Conservation (phyloP, 1,140 invertebrate genomes). For the Brachionus asplanchnoidis region DNA sequence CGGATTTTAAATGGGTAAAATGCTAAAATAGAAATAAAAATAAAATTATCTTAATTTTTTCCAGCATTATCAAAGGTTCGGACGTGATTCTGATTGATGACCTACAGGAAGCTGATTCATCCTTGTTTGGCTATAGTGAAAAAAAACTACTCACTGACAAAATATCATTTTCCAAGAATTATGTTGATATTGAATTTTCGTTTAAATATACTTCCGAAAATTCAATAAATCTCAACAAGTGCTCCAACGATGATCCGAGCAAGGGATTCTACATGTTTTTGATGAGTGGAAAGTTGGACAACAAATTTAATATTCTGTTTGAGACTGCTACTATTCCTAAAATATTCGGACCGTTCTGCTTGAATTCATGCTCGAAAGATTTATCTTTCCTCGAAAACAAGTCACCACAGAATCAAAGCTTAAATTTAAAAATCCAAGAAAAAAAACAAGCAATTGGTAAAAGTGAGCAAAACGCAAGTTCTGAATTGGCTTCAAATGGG, state of each 20-base stretch:
- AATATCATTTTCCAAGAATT: not conserved
- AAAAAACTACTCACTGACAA: slow-evolving; percentile 9
- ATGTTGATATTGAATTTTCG: slow-evolving; percentile 35
- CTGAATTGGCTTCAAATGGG: no score
- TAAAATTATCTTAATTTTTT: not conserved
- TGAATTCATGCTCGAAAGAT: not conserved
- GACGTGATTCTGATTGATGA: slow-evolving; percentile 35
- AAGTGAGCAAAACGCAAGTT: not conserved
- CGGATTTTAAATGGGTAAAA: slow-evolving; percentile 11
- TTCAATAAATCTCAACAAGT: slow-evolving; percentile 9
- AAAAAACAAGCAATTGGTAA: not conserved
- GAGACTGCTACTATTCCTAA: slow-evolving; percentile 7
- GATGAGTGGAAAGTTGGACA: slow-evolving; percentile 16
- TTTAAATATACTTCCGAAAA: not conserved
- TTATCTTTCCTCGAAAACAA: not conserved
- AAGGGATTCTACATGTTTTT: slow-evolving; percentile 37
- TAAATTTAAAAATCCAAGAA: not conserved
- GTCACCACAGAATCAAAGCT: not conserved
- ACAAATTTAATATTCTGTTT: slow-evolving; percentile 29
- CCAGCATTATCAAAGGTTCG: not conserved
- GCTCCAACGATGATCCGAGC: not conserved
- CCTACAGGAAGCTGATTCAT: not conserved
- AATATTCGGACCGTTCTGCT: slow-evolving; percentile 20
- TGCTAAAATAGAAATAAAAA: no score
- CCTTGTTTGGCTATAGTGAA: not conserved